Conservation (phyloP, 2,797 vertebrate species). For the Hybognathus amarus region DNA sequence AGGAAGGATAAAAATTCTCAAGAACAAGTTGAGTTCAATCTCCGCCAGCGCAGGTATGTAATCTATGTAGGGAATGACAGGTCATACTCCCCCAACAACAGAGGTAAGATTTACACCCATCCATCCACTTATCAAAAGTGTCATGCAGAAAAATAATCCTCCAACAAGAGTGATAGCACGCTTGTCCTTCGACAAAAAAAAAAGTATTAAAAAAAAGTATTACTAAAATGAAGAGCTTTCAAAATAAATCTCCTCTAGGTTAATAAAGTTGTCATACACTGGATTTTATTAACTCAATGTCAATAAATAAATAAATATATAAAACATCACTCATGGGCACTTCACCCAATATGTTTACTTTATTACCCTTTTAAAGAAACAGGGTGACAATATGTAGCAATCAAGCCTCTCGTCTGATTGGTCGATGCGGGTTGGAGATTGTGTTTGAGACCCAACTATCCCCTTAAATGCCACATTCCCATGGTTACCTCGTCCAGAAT, state of each 20-base stretch:
- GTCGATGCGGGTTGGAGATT: slow-evolving; percentile 35
- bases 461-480: slow-evolving; percentile 35
- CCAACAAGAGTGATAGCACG: slow-evolving; percentile 68
- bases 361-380: slow-evolving; percentile 45
- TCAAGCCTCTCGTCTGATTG: slow-evolving; percentile 41
- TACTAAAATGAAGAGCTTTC: slow-evolving; percentile 67
- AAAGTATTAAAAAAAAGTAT: slow-evolving; percentile 50
- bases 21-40: slow-evolving; percentile 42
- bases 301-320: slow-evolving; percentile 43
- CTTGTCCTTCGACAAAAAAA: slow-evolving; percentile 61
- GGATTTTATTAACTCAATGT: slow-evolving; percentile 55
- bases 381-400: slow-evolving; percentile 49
- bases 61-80: slow-evolving; percentile 52
- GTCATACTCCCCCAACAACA: slow-evolving; percentile 64
- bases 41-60: slow-evolving; percentile 28
- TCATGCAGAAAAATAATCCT: slow-evolving; percentile 52
- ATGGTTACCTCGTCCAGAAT: slow-evolving; percentile 38
- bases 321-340: slow-evolving; percentile 50
- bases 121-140: slow-evolving; percentile 51
- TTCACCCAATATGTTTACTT: slow-evolving; percentile 58
- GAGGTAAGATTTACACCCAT: slow-evolving; percentile 64
- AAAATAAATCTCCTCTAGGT: slow-evolving; percentile 70
- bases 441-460: slow-evolving; percentile 35
- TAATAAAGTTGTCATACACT: slow-evolving; percentile 75
- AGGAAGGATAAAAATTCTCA: slow-evolving; percentile 4